phyloP scores from a whole-genome alignment of 2,797 vertebrate genomes.

The Numenius phaeopus region DNA sequence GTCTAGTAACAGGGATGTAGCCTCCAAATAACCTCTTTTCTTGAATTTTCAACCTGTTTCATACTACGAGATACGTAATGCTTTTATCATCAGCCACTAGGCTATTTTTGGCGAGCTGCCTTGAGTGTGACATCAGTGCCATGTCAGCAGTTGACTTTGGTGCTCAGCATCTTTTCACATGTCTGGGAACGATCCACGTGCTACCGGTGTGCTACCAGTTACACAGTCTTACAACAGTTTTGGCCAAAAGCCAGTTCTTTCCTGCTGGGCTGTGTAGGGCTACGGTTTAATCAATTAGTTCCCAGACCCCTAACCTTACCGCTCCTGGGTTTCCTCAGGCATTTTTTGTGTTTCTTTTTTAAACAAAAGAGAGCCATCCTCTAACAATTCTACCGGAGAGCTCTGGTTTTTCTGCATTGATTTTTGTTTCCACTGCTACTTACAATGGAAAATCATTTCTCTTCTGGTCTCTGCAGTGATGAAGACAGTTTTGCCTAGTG shows the following conservation, averaged over 20 bases:
- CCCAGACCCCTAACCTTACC: not conserved
- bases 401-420: not conserved
- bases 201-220: not conserved
- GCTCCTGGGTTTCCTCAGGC: not conserved
- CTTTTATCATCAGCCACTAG: not conserved
- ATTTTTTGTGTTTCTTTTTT: not conserved
- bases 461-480: not conserved
- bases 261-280: not conserved
- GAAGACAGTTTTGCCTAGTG: not conserved
- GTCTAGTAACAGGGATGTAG: not conserved
- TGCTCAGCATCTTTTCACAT: slow-evolving; percentile 31
- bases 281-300: not conserved
- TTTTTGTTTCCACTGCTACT: not conserved
- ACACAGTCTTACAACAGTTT: not conserved
- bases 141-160: not conserved
- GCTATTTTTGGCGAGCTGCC: slow-evolving; percentile 2
- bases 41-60: not conserved
- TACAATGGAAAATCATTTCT: not conserved
- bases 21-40: not conserved
- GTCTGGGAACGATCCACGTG: not conserved
- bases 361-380: not conserved
- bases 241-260: not conserved
- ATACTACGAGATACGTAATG: fast-evolving
- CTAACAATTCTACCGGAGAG: not conserved
- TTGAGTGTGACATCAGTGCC: not conserved